phyloP scores from a whole-genome alignment of 2,113 vertebrate species.

The Laticauda laticaudata region DNA sequence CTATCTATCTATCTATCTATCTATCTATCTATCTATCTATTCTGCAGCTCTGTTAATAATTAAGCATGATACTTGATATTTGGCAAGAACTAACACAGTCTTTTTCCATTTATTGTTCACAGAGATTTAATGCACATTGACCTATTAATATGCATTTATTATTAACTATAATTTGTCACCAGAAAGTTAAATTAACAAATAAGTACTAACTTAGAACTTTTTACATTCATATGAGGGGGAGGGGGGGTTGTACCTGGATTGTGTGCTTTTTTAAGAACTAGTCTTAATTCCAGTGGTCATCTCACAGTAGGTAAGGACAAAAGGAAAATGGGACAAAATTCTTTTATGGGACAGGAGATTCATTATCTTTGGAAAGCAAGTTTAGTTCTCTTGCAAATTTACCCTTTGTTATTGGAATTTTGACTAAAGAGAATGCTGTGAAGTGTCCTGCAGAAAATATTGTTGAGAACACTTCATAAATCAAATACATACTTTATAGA shows the following conservation, averaged over 20 bases:
- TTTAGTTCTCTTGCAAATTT: background rate
- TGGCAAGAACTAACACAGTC: background rate
- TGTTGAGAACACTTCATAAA: background rate
- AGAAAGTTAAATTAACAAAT: background rate
- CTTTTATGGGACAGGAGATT: background rate
- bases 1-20: too few species aligned
- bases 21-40: background rate
- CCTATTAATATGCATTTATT: background rate
- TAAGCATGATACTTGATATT: background rate
- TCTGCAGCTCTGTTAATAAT: background rate
- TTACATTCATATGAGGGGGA: too few species aligned
- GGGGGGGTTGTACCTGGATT: background rate
- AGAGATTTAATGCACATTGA: background rate
- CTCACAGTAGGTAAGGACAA: background rate
- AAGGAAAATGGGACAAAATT: background rate
- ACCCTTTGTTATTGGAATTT: background rate
- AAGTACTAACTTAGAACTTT: background rate
- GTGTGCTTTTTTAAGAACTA: background rate
- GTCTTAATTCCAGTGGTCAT: background rate
- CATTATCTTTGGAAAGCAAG: background rate
- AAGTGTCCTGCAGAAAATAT: background rate
- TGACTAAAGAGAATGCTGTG: background rate
- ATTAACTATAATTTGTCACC: constrained; percentile 7
- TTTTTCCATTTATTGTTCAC: constrained; percentile 10
- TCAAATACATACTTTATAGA: background rate